These are phyloP conservation scores for Furcifer pardalis DNA, from an alignment of 2,797 vertebrate species.

Conservation along the genomic window DNA sequence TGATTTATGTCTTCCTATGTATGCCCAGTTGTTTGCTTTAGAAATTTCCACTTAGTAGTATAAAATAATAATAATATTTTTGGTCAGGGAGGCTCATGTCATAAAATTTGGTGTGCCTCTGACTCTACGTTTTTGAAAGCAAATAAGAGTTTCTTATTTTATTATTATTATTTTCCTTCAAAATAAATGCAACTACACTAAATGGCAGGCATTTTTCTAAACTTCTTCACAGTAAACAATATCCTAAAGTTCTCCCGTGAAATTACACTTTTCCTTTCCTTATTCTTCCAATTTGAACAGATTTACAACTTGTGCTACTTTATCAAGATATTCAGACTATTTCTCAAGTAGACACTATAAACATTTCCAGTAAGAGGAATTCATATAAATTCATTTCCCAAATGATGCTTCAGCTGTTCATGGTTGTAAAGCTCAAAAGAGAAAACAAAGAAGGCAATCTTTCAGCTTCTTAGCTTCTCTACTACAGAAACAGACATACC, in stretches of 20 bases:
- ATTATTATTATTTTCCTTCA: constrained; percentile 42
- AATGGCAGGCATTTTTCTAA: constrained; percentile 31
- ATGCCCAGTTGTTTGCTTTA: no score
- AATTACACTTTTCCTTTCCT: constrained; percentile 22
- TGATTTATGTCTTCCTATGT: no score
- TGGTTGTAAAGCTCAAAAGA: constrained; percentile 29
- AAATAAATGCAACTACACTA: constrained; percentile 30
- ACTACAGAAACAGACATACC: constrained; percentile 27
- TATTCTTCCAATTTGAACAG: constrained; percentile 21
- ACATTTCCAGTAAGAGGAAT: constrained; percentile 24
- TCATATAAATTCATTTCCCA: constrained; percentile 31
- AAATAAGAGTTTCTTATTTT: no score
- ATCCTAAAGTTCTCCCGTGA: constrained; percentile 33
- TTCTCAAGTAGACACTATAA: constrained; percentile 37
- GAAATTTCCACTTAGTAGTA: no score
- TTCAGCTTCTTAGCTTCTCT: constrained; percentile 5
- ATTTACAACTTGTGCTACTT: constrained; percentile 4
- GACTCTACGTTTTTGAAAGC: no score
- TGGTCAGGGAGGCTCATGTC: no score
- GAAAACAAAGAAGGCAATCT: constrained; percentile 34
- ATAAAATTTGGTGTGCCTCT: no score
- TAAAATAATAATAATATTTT: no score
- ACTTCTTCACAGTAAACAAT: constrained; percentile 37
- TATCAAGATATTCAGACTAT: constrained; percentile 19
- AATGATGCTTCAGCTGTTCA: constrained; percentile 10